Evolutionary conservation across 2,797 vertebrate species (phyloP), one percentile per base, ranked within the genome.

Genomic region (Pristis pectinata): DNA sequence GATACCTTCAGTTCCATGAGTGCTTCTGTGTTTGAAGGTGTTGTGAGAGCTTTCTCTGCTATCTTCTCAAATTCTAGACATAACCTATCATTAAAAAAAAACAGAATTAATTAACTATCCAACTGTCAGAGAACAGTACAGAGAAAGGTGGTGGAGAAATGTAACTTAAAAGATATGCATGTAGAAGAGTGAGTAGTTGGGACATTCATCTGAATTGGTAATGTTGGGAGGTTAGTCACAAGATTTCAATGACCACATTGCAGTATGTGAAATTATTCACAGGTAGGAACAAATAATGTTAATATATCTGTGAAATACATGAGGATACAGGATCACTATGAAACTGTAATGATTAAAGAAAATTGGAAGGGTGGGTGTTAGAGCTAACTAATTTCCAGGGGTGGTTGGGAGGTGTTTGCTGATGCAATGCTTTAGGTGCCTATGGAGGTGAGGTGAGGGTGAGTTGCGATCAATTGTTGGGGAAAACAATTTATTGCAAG

Each of bases 1-100:
- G 22, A 64, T 97, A 99, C 98, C 98, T 98, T 98, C 95, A 98
- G 96, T 94, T 97, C 97, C 97, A 98, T 98, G 37, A 99, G 96
- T 56, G 97, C 97, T 19, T 98, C 97, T 15, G 98, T 99, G 95
- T 98, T 97, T 87, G 96, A 95, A 8, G 98, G 98, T 5, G 96
- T 97, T 94, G 96, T 97, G 95, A 98, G 97, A 70, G 98, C 98
- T 95, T 97, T 98, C 95, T 98, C 97, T 92, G 98, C 96, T 96
- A 99, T 98, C 95, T 95, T 97, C 95, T 98, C 97, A 97, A 98
- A 98, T 94, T 98, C 98, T 41, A 96, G 95, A 95, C 98, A 98
- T n/a, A 99, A 95, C 94, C 98, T 99, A 96, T 95, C 96, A 96
- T 82, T 94, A 74, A 94, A 85, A 49, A 41, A 87, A 87, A 64